Percentiles rank a stretch among this genome's conserved stretches.
These are phyloP conservation scores for Aradus depressus DNA, from an alignment of 2,888 invertebrate species.

Conservation along the genomic window DNA sequence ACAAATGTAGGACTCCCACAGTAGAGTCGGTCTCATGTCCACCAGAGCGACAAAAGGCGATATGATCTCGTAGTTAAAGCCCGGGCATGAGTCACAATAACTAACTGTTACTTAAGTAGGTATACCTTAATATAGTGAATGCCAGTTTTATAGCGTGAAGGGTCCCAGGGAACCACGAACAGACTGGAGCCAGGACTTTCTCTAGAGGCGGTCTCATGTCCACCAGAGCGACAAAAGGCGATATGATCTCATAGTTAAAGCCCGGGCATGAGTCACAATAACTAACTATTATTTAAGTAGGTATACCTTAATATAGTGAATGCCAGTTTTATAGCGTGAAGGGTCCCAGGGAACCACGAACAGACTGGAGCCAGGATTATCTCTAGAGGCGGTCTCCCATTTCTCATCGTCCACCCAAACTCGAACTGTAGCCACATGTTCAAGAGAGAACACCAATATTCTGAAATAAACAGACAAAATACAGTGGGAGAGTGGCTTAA, in stretches of 20 bases:
- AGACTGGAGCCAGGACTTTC: conserved; percentile 40
- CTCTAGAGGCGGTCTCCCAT: conserved; percentile 51
- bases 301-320: conserved; percentile 53
- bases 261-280: too few species aligned
- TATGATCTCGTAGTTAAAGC: too few species aligned
- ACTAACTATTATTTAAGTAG: conserved; percentile 3
- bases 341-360: conserved; percentile 65
- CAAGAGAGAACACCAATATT: conserved; percentile 64
- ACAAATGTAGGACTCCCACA: too few species aligned
- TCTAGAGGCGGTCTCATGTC: too few species aligned
- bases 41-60: too few species aligned
- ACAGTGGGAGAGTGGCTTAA: too few species aligned
- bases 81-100: too few species aligned
- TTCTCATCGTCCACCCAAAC: conserved; percentile 52
- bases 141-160: conserved; percentile 50
- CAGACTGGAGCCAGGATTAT: conserved; percentile 39
- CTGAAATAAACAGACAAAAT: too few species aligned
- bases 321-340: conserved; percentile 46
- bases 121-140: conserved; percentile 53
- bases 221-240: too few species aligned
- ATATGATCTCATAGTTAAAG: too few species aligned
- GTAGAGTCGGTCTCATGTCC: too few species aligned
- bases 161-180: conserved; percentile 61
- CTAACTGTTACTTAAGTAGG: not conserved
- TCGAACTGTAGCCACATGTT: conserved; percentile 50